A percentile compares a stretch with the other conserved stretches of the same genome.
Evolutionary conservation across 2,888 invertebrate genomes (phyloP).

Genomic region (Blastobasis lacticolella): DNA sequence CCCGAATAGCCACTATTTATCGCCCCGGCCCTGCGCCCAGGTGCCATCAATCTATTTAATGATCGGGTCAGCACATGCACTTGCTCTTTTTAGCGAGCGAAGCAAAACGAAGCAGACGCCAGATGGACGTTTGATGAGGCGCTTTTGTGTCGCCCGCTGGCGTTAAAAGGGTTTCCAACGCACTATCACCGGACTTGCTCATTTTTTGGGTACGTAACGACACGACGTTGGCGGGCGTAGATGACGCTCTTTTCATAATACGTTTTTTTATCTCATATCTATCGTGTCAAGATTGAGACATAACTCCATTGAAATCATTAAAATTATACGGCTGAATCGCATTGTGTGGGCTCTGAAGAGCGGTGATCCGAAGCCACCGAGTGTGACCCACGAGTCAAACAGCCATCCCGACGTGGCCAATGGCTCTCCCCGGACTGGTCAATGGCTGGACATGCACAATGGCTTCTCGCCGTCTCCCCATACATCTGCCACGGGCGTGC

Average conservation of each 20-base stretch:
- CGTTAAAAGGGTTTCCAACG: conserved; percentile 61
- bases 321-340: too few species aligned
- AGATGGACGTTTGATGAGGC: conserved; percentile 74
- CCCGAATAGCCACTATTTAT: conserved; percentile 74
- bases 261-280: too few species aligned
- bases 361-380: too few species aligned
- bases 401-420: too few species aligned
- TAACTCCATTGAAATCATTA: too few species aligned
- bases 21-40: conserved; percentile 71
- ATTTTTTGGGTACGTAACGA: conserved; percentile 28
- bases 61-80: conserved; percentile 73
- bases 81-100: conserved; percentile 60
- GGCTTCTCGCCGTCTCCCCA: conserved; percentile 23
- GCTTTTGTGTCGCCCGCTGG: conserved; percentile 63
- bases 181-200: conserved; percentile 41
- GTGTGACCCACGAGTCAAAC: too few species aligned
- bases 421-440: conserved; percentile 21
- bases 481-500: conserved; percentile 65
- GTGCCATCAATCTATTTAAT: conserved; percentile 75
- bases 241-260: too few species aligned
- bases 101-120: conserved; percentile 56
- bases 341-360: too few species aligned
- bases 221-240: too few species aligned
- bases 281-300: too few species aligned
- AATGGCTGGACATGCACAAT: conserved; percentile 34